Evolutionary conservation across 2,113 vertebrate species (phyloP).

Genomic region (Oryzias javanicus): DNA sequence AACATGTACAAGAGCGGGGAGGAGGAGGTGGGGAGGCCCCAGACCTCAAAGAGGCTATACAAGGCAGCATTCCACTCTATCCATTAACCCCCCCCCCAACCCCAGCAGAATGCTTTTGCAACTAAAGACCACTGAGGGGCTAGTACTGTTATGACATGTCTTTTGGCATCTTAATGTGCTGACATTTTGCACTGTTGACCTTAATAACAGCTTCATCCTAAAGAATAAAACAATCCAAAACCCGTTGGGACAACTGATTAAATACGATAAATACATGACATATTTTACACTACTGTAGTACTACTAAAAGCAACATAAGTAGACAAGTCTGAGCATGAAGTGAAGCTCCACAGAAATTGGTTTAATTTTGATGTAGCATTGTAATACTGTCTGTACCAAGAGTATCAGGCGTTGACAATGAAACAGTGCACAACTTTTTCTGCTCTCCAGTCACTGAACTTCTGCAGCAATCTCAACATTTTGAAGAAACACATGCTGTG

Average conservation of each 20-base stretch:
- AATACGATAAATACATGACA: not conserved
- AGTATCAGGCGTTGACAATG: too few species aligned
- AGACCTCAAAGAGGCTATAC: slow-evolving; percentile 64
- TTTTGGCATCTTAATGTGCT: slow-evolving; percentile 37
- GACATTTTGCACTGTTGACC: slow-evolving; percentile 31
- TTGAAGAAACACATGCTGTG: too few species aligned
- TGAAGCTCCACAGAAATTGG: not conserved
- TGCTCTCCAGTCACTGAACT: too few species aligned
- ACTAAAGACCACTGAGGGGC: slow-evolving; percentile 32
- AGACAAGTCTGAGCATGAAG: not conserved
- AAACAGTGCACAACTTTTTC: too few species aligned
- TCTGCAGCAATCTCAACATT: too few species aligned
- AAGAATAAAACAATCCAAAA: not conserved
- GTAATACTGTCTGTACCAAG: too few species aligned
- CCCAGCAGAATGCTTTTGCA: slow-evolving; percentile 49
- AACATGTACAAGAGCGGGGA: slow-evolving; percentile 71
- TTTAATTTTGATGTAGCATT: too few species aligned
- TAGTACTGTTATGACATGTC: slow-evolving; percentile 50
- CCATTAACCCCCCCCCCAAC: slow-evolving; percentile 39
- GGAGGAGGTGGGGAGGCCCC: slow-evolving; percentile 35
- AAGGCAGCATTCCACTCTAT: slow-evolving; percentile 70
- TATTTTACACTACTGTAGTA: not conserved
- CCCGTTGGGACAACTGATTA: not conserved
- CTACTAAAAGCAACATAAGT: too few species aligned
- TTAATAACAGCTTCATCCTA: slow-evolving; percentile 9